Evolutionary conservation across 2,797 vertebrate species (phyloP), one percentile per base, ranked within the genome.

Genomic region (Coranthus polyacanthus): DNA sequence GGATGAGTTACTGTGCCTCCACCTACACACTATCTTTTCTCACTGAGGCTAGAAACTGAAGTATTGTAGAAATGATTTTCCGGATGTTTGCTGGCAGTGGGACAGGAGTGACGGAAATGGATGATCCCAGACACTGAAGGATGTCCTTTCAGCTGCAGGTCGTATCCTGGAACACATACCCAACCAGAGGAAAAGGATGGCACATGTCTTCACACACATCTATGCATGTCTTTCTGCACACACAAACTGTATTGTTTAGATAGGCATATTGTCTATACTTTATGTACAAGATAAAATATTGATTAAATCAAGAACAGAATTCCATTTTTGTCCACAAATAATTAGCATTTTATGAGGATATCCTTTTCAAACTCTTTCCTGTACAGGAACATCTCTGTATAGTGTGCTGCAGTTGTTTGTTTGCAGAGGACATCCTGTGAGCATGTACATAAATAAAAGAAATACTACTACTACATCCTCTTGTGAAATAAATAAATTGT

Each of bases 371-470:
- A 47, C 51, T 65, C 51, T 81, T 89, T 90, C 85, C 83, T 84
- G n/a, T n/a, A 13, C 67, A 17, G 68, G 44, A 68, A 73, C 54
- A 71, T 79, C 66, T 70, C 46, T 72, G 65, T 57, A 61, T 44
- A 49, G n/a, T n/a, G n/a, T n/a, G n/a, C n/a, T n/a, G n/a, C n/a
- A n/a, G 24, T 52, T 58, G 67, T 82, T 84, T 87, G 75, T 86
- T 82, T 84, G 61, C 55, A 77, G 22, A 81, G 85, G 87, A 90
- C 64, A 78, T 88, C 81, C 80, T 92, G 85, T 75, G 68, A 84
- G 80, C 58, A n/a, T n/a, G n/a, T n/a, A 57, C 18, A 54, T 18
- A 76, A 70, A 71, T 62, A 75, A 58, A 61, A 32, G 46, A 71
- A 72, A 58, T 65, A 57, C 45, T 59, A 61, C 45, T 43, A 69